Evolutionary conservation across 2,888 invertebrate species (phyloP), one percentile per base, ranked within the genome.

Genomic region (Eulithis testata): DNA sequence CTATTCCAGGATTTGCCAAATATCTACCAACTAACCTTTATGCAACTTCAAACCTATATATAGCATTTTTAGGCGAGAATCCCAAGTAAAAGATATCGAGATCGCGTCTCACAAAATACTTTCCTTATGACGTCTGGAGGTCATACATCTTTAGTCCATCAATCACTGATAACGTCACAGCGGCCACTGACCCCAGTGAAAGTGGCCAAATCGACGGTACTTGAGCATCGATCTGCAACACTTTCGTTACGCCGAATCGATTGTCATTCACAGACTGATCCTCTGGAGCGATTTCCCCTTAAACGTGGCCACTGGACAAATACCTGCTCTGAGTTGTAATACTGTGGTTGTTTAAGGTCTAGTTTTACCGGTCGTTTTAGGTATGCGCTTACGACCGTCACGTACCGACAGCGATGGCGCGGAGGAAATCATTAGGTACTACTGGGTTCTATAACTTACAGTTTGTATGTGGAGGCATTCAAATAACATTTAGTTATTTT

Each of bases 161-260:
- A 61, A 60, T 62, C 52, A 14, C 40, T 14, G 66, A 67, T 77
- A 81, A 78, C 80, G 82, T 80, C 81, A 77, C 74, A 9, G 51
- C 79, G 82, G 83, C 78, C 84, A 78, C 76, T 79, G 81, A 82
- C 72, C 75, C 71, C 72, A 88, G 91, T 90, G 91, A 91, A 91
- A 91, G 91, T 90, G 70, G 63, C 80, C 81, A 74, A 84, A 85
- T 82, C 81, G 76, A 36, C 52, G 31, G 67, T 72, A 78, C 72
- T 73, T 76, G 81, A 75, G 73, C 83, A 85, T 86, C 86, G 82
- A 89, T 89, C 89, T 83, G 84, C 81, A 86, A 89, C 88, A 90
- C 90, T 90, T 90, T 90, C 90, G 81, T 83, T 80, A 82, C 78
- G 76, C 71, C 78, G 78, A 85, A 85, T 84, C 84, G 84, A 90